Evolutionary conservation across 2,888 invertebrate genomes (phyloP), one percentile per base, ranked within the genome.

Genomic region (Margaritifera margaritifera): DNA sequence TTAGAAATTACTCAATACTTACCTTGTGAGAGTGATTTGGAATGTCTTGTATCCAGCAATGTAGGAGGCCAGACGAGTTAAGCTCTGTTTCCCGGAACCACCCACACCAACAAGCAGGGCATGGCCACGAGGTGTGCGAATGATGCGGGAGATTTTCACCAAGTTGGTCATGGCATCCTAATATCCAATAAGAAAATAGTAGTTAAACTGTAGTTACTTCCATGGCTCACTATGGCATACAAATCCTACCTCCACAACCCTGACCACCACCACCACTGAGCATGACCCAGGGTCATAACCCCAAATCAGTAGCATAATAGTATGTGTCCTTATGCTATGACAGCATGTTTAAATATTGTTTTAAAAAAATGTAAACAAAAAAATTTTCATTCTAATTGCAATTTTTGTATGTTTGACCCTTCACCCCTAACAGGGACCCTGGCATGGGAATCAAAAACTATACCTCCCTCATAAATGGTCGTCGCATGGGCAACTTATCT

Each of bases 21-120:
- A 92, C 92, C 98, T 93, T 8, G 98, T 97, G 62, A 98, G 91
- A 56, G 96, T 95, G 73, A 98, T 98, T 92, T 98, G 98, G 90
- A 97, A 98, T 0, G 95, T 96, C 88, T 97, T 95, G 90, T 98
- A 98, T 55, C 98, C 98, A 68, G 98, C 98, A 86, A 98, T 98
- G 88, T 97, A 98, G 0, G 98, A 97, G 0, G 98, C 96, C 65
- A 98, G 90, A 90, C 96, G 95, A 1, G 98, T 98, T 53, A 98
- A 91, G n/a, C 96, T 96, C 89, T 98, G 98, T 91, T 98, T 98
- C 64, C 98, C 98, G 63, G 97, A 97, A 52, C 98, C 98, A 52
- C 98, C 98, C 31, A 98, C 98, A 71, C 96, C 98, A 50, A 98
- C 97, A 63, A 98, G 91, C 93, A 98, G 95, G 25, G 97, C 96